phyloP scores from a whole-genome alignment of 2,797 vertebrate genomes.

The Bradypodion pumilum region DNA sequence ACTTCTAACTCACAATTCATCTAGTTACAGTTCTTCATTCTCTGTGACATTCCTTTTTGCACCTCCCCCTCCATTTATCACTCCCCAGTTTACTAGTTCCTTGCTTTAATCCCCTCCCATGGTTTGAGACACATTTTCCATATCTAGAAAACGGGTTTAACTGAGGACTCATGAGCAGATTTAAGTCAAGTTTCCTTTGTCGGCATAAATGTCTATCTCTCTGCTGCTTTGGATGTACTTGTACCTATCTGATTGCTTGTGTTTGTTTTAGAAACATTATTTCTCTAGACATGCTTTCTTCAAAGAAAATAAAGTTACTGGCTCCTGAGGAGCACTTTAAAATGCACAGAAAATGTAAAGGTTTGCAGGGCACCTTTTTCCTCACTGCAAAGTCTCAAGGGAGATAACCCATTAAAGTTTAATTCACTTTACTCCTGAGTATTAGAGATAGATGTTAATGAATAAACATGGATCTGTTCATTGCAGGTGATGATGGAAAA shows the following conservation, averaged over 20 bases:
- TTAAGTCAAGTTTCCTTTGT: slow-evolving; percentile 20
- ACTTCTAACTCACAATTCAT: background rate
- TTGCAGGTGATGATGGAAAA: background rate
- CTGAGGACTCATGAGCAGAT: slow-evolving; percentile 25
- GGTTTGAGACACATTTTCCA: background rate
- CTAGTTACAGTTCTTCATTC: slow-evolving; percentile 18
- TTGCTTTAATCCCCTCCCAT: slow-evolving; percentile 1
- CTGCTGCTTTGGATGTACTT: slow-evolving; percentile 14
- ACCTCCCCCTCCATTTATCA: background rate
- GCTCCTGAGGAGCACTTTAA: background rate
- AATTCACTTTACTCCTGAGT: background rate
- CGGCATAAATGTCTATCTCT: background rate
- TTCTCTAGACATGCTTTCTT: slow-evolving; percentile 27
- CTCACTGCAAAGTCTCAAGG: slow-evolving; percentile 10
- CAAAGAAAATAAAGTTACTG: slow-evolving; percentile 46
- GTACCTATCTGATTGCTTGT: background rate
- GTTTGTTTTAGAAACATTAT: slow-evolving; percentile 24
- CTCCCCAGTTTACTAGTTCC: background rate
- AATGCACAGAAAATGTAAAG: background rate
- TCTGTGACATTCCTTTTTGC: background rate
- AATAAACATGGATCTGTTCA: fast-evolving
- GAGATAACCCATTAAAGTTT: slow-evolving; percentile 25
- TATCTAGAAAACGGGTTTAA: slow-evolving; percentile 11
- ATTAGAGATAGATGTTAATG: background rate
- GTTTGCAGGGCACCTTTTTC: fast-evolving